Conservation (phyloP, 2,113 vertebrate species). For the Empidonax traillii region DNA sequence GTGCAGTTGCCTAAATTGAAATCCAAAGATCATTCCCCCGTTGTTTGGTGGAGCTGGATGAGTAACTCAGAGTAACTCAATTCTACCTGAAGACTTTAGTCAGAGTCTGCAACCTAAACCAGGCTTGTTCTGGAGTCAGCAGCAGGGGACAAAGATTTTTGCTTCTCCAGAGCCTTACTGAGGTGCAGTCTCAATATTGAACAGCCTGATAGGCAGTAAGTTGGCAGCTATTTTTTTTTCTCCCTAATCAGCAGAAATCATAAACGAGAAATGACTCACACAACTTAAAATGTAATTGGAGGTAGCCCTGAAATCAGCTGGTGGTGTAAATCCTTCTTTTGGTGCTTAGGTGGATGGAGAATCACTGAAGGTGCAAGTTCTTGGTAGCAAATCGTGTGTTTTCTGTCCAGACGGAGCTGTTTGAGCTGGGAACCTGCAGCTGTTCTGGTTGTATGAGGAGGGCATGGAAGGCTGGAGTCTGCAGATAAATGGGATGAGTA, state of each 20-base stretch:
- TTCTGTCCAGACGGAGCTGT: neutral
- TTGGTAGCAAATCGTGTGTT: accelerated
- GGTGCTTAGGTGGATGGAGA: neutral
- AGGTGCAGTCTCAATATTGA: neutral
- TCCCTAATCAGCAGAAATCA: neutral
- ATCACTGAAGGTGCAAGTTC: neutral
- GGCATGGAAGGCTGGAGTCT: neutral
- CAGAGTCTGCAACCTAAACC: neutral
- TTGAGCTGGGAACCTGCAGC: neutral
- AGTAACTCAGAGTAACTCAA: accelerated
- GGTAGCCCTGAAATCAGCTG: neutral
- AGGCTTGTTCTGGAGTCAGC: neutral
- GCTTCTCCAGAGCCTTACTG: neutral
- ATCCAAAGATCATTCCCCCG: neutral
- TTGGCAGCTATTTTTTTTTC: neutral
- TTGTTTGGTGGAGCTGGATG: neutral
- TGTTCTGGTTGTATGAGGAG: neutral
- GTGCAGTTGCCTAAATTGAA: neutral
- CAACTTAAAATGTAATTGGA: neutral
- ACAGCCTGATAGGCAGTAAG: neutral
- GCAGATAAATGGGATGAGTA: neutral
- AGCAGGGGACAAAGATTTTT: neutral
- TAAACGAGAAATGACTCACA: neutral
- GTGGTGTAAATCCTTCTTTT: neutral
- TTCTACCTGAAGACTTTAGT: neutral